Evolutionary conservation across 2,888 invertebrate genomes (phyloP).

Genomic region (Deilephila elpenor): DNA sequence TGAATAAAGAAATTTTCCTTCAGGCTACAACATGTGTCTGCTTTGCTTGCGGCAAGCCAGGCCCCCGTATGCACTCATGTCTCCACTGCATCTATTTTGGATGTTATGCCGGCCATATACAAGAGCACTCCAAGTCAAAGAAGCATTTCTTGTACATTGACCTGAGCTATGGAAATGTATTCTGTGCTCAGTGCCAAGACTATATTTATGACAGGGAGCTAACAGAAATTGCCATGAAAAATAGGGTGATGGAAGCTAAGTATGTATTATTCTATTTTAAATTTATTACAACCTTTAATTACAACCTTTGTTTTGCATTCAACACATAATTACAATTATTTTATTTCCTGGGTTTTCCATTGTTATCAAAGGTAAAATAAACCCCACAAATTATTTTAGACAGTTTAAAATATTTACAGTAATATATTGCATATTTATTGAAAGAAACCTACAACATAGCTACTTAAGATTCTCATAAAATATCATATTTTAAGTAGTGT

Average conservation of each 20-base stretch:
- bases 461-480: no score
- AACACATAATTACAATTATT: no score
- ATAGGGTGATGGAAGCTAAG: constrained; percentile 84
- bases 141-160: constrained; percentile 95
- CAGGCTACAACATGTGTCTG: constrained; percentile 93
- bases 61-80: constrained; percentile 93
- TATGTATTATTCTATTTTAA: constrained; percentile 60
- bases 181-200: constrained; percentile 95
- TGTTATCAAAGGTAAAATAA: no score
- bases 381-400: no score
- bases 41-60: constrained; percentile 91
- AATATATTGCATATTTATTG: no score
- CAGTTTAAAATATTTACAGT: no score
- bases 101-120: constrained; percentile 94
- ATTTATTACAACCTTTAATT: no score
- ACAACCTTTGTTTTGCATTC: no score
- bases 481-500: no score
- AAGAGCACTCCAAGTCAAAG: constrained; percentile 92
- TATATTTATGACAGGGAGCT: constrained; percentile 94
- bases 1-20: constrained; percentile 39
- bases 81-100: constrained; percentile 97
- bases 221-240: constrained; percentile 81
- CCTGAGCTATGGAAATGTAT: constrained; percentile 93
- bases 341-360: no score
- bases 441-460: no score